Base-by-base conservation (phyloP, 2,797 vertebrate species). In the Spinus pinus region DNA sequence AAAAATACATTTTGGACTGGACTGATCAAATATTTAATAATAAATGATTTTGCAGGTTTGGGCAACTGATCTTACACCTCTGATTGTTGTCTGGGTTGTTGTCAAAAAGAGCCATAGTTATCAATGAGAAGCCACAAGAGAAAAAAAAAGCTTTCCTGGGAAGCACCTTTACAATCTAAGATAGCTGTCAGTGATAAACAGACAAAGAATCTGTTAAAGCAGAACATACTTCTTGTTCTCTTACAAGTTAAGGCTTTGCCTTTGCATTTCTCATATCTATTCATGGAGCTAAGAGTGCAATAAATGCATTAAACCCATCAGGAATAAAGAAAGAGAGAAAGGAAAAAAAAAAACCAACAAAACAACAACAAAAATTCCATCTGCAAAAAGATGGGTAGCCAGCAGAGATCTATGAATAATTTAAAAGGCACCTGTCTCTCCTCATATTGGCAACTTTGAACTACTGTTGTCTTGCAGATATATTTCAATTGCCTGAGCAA, bases 401-500 rank as follows among this genome's bases (percentile, higher is more conserved):
- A 94, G 67, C 61, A 88, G 83, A 96, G 75, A 85, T 78, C 51
- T 93, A 95, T 96, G 85, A 95, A 96, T 97, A 94, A 96, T 97
- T 95, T 90, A 95, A 90, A 95, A 81, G 39, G 66, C 64, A 86
- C 77, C 64, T 90, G 81, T 93, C 87, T 95, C 65, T 82, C 60
- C 74, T 91, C 46, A 93, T 94, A 92, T 65, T 44, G 87, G 69
- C 64, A 95, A 80, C 93, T 96, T 96, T 92, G 86, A 95, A 96
- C 90, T 89, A 41, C 53, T 91, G 49, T 94, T 93, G 86, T 88
- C 75, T 94, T 93, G 69, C 67, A 93, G 93, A 95, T 73, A 84
- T 66, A 79, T 93, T 96, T 93, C 81, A 81, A 81, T 61, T 80
- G 70, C 64, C 49, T 83, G 72, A 88, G 56, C 24, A 94, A 84